These are phyloP conservation scores for Pipistrellus pygmaeus DNA, from an alignment of 2,797 vertebrate genomes.

Conservation along the genomic window DNA sequence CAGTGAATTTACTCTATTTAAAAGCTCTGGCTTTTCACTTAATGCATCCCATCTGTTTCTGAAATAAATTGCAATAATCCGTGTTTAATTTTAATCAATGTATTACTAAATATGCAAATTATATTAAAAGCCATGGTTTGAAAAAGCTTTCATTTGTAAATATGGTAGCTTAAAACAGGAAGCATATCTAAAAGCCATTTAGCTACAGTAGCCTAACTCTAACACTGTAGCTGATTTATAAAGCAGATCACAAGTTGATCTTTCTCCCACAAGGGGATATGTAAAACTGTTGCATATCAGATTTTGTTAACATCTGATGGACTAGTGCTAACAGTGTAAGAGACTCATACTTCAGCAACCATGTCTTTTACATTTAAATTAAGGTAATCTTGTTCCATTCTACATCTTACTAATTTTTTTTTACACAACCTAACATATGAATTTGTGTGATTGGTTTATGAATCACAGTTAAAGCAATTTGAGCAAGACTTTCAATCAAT, in stretches of 20 bases:
- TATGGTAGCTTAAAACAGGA: slow-evolving; percentile 91
- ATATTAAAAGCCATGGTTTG: slow-evolving; percentile 92
- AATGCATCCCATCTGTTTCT: slow-evolving; percentile 92
- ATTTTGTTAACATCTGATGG: slow-evolving; percentile 90
- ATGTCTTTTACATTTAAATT: slow-evolving; percentile 90
- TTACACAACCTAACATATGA: slow-evolving; percentile 85
- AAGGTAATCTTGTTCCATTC: slow-evolving; percentile 88
- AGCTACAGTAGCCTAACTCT: slow-evolving; percentile 90
- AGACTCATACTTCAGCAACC: slow-evolving; percentile 86
- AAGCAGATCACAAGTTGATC: slow-evolving; percentile 90
- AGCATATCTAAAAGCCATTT: slow-evolving; percentile 93
- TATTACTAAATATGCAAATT: slow-evolving; percentile 94
- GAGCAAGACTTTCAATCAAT: slow-evolving; percentile 88
- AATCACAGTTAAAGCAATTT: slow-evolving; percentile 87
- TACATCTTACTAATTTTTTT: slow-evolving; percentile 87
- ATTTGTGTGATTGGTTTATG: slow-evolving; percentile 88
- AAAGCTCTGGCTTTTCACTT: slow-evolving; percentile 88
- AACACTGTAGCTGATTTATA: slow-evolving; percentile 91
- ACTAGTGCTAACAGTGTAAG: slow-evolving; percentile 86
- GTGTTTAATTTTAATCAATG: slow-evolving; percentile 93
- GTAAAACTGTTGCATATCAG: slow-evolving; percentile 91
- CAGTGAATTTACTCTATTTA: slow-evolving; percentile 88
- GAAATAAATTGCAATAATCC: slow-evolving; percentile 93
- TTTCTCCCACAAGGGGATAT: slow-evolving; percentile 90
- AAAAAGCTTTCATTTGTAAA: slow-evolving; percentile 93